A percentile compares a stretch with the other conserved stretches of the same genome.
These are phyloP conservation scores for Cebidichthys violaceus DNA, from an alignment of 2,113 vertebrate species.

Conservation along the genomic window DNA sequence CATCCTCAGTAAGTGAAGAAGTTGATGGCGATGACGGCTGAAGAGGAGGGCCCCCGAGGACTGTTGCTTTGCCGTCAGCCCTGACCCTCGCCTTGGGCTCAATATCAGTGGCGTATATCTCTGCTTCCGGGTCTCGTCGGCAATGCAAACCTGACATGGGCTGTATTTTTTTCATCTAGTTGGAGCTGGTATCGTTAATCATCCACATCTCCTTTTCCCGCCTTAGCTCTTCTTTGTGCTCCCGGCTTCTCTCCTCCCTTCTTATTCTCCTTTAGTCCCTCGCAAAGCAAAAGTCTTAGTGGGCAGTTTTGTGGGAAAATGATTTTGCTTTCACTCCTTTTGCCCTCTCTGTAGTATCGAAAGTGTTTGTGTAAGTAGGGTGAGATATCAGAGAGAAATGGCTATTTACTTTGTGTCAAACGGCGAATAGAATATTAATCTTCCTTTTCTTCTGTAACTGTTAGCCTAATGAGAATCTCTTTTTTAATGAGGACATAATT, in stretches of 20 bases:
- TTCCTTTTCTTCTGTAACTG: background rate
- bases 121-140: constrained; percentile 37
- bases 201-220: constrained; percentile 24
- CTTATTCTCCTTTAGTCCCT: constrained; percentile 19
- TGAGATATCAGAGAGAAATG: background rate
- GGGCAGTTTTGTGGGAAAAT: background rate
- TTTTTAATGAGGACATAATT: constrained; percentile 1
- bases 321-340: background rate
- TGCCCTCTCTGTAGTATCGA: background rate
- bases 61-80: constrained; percentile 45
- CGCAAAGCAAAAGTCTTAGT: background rate
- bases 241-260: constrained; percentile 15
- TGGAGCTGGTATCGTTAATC: constrained; percentile 52
- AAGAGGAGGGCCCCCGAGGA: constrained; percentile 28
- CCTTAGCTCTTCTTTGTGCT: constrained; percentile 16
- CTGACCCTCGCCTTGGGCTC: constrained; percentile 34
- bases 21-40: constrained; percentile 28
- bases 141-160: constrained; percentile 36
- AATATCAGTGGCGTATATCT: constrained; percentile 43
- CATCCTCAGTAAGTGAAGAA: constrained; percentile 1
- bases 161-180: constrained; percentile 32
- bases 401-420: constrained; percentile 9
- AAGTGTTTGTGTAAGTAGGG: background rate
- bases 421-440: constrained; percentile 1
- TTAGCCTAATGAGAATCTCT: background rate